Base-by-base conservation (phyloP, 2,113 vertebrate species). In the Calyptommatus sinebrachiatus region DNA sequence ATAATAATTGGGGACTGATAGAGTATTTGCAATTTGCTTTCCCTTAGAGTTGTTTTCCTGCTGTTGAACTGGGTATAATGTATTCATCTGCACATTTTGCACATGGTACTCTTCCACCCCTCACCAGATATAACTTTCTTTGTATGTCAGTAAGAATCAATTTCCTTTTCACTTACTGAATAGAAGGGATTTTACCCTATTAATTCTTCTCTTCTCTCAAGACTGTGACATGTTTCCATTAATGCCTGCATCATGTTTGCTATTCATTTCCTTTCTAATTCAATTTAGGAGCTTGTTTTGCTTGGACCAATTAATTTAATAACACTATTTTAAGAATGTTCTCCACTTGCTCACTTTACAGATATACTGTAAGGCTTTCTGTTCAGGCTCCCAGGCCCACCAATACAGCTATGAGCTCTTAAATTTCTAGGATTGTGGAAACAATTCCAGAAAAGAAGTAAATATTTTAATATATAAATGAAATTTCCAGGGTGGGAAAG, bases 161-260 rank as follows among this genome's bases (percentile, higher is more conserved):
- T 86, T 88, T 86, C 65, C 21, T 21, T 85, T 84, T 90, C 88
- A 92, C 87, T 89, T 84, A 87, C 81, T 80, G 78, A 80, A 4
- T 3, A 0, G 26, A 70, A 79, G 62, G 81, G 48, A 2, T 66
- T 87, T 84, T 86, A 73, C 83, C 77, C 72, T 86, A 4, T 81
- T 90, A 86, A 46, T 85, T 74, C 24, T 77, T 1, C 84, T 61
- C 84, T 79, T 77, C 80, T 86, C 77, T 80, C 53, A 79, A 87
- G 71, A 71, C 71, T 78, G 63, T 75, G 62, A 48, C 78, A 85
- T 0, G 0, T 89, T 90, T 88, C 53, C 83, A 89, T 60, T 72
- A 81, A 84, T 86, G 89, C 75, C 71, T 67, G 66, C 69, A 71
- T 70, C 31, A 61, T 78, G 35, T 31, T 74, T 86, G 77, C 74